phyloP scores from a whole-genome alignment of 2,888 invertebrate genomes.

The Xanthia icteritia region DNA sequence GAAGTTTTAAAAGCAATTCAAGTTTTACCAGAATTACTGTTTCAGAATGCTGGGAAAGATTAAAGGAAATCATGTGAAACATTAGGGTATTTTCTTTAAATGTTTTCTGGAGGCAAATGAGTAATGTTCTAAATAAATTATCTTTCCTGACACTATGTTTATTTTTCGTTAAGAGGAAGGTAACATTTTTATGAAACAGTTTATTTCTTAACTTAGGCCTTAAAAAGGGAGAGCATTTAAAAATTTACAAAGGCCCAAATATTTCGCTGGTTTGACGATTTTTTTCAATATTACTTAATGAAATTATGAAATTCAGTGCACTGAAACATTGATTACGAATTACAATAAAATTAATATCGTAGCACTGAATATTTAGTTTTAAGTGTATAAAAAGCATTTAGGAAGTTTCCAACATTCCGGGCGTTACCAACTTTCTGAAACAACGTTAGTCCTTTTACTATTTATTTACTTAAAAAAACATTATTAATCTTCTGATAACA shows the following conservation, averaged over 20 bases:
- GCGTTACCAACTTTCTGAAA: not conserved
- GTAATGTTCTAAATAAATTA: constrained; percentile 54
- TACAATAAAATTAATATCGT: not conserved
- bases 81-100: constrained; percentile 47
- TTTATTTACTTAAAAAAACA: not conserved
- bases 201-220: not conserved
- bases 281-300: not conserved
- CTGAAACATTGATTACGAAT: not conserved
- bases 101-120: constrained; percentile 39
- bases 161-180: constrained; percentile 9
- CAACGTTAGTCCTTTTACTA: not conserved
- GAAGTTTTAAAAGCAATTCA: constrained; percentile 58
- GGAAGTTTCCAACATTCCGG: not conserved
- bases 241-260: not conserved
- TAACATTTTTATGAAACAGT: constrained; percentile 9
- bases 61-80: constrained; percentile 42
- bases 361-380: not conserved
- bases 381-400: not conserved
- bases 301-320: not conserved
- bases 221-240: not conserved
- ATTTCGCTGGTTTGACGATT: not conserved
- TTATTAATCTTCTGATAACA: not conserved
- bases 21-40: constrained; percentile 51
- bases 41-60: constrained; percentile 37
- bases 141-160: constrained; percentile 17